Percentiles rank a stretch among this genome's conserved stretches.
phyloP scores from a whole-genome alignment of 1,140 invertebrate species.

The Ridgeia piscesae region DNA sequence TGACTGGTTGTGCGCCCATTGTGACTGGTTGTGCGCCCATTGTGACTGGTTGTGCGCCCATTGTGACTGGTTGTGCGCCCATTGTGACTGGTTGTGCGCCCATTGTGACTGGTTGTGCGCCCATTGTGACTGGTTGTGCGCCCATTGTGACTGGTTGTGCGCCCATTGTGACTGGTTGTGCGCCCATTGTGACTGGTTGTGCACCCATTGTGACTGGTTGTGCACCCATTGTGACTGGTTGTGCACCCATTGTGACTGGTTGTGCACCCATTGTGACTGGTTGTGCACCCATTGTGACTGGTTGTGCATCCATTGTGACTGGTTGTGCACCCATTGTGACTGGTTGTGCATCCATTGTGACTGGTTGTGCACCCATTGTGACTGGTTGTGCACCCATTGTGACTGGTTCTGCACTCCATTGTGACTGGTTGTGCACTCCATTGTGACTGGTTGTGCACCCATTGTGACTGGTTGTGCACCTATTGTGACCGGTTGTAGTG shows the following conservation, averaged over 20 bases:
- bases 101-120: background rate
- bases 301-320: background rate
- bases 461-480: background rate
- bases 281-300: background rate
- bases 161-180: background rate
- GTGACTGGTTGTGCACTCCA: background rate
- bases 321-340: too few relatives aligned
- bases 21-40: background rate
- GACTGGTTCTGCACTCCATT: background rate
- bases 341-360: background rate
- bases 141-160: background rate
- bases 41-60: background rate
- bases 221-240: background rate
- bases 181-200: background rate
- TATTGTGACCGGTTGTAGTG: background rate
- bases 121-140: background rate
- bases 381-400: background rate
- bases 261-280: background rate
- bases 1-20: background rate
- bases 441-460: background rate
- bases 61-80: background rate
- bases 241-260: background rate
- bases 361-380: background rate
- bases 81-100: background rate
- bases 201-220: background rate